Evolutionary conservation across 2,888 invertebrate genomes (phyloP).

Genomic region (Polyommatus icarus): DNA sequence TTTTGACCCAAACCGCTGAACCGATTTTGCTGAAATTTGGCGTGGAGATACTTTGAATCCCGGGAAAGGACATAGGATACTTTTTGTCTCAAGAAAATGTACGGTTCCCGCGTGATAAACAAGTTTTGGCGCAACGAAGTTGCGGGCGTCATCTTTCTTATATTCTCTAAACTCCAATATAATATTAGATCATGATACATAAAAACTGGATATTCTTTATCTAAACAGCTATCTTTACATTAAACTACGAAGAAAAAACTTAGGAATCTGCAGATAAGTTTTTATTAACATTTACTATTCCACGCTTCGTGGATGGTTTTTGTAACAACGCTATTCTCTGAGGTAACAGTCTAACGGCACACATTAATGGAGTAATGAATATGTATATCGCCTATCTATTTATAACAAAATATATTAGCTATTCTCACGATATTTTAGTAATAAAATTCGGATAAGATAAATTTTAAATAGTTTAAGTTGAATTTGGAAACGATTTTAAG

Average conservation of each 20-base stretch:
- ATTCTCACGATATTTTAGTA: conserved; percentile 16
- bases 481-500: background rate
- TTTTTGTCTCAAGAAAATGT: too few species aligned
- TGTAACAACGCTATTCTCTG: conserved; percentile 6
- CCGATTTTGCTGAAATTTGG: too few species aligned
- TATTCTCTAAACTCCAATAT: background rate
- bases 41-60: too few species aligned
- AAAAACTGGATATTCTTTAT: background rate
- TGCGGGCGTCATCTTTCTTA: too few species aligned
- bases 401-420: conserved; percentile 18
- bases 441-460: conserved; percentile 15
- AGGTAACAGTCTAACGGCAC: conserved; percentile 5
- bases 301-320: conserved; percentile 4
- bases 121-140: too few species aligned
- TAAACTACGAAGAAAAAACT: background rate
- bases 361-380: conserved; percentile 24
- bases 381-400: conserved; percentile 21
- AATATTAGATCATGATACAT: background rate
- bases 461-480: background rate
- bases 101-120: too few species aligned
- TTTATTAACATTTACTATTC: conserved; percentile 3
- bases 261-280: background rate
- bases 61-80: too few species aligned
- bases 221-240: background rate
- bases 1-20: too few species aligned